Conservation (phyloP, 2,888 invertebrate species). For the Andrena camellia region DNA sequence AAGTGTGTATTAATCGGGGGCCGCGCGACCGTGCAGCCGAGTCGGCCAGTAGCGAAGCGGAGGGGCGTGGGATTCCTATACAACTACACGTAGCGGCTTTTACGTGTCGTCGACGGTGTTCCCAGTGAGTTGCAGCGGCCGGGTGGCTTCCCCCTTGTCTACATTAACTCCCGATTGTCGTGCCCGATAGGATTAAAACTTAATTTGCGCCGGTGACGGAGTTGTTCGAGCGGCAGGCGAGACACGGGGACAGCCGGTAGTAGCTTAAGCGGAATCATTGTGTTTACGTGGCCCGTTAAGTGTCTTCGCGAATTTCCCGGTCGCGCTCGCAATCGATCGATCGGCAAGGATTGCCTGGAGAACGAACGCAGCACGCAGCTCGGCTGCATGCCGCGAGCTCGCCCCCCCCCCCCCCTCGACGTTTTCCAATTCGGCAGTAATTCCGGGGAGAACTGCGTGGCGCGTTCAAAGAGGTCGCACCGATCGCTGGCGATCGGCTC, state of each 20-base stretch:
- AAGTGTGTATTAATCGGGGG: no score
- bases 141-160: background rate
- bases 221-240: background rate
- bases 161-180: conserved; percentile 8
- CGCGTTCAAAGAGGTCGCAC: no score
- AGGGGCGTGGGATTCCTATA: background rate
- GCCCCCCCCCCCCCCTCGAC: no score
- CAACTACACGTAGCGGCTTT: background rate
- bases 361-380: no score
- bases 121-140: background rate
- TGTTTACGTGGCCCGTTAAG: background rate
- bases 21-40: background rate
- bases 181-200: conserved; percentile 9
- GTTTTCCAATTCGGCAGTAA: no score
- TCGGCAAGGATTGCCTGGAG: background rate
- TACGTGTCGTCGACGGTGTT: background rate
- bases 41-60: background rate
- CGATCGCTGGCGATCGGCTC: background rate
- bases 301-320: background rate
- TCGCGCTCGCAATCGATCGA: background rate
- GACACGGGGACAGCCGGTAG: background rate
- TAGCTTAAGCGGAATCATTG: background rate
- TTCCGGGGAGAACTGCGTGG: no score
- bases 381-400: no score
- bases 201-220: conserved; percentile 2